Evolutionary conservation across 2,888 invertebrate species (phyloP), one percentile per base, ranked within the genome.

Genomic region (Philereme vetulata): DNA sequence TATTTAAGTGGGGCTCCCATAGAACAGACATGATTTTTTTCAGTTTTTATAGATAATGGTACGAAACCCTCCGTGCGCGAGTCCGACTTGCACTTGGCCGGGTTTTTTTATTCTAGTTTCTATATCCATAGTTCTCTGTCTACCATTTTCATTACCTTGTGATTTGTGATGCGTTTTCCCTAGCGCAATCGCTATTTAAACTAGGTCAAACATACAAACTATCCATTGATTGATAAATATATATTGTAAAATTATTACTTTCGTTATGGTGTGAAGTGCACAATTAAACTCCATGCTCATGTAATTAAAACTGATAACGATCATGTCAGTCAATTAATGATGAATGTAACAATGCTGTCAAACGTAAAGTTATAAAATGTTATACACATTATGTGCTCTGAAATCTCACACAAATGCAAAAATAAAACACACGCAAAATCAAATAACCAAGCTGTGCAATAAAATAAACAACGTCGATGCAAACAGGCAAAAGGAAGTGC

Each of bases 401-500:
- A 71, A 71, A 64, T 60, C 66, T 68, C 64, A 67, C 70, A 67
- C 69, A 62, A 68, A 70, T 66, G 47, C 59, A 70, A 66, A 68
- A 64, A 67, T 56, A 66, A 71, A 77, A 62, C 67, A 64, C 52
- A 69, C 64, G 64, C 68, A 72, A 62, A 59, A 55, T 72, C 78
- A 78, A 81, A 70, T 77, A 71, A 76, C 76, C 74, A 83, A 86
- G 85, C 81, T 80, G 83, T 84, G 85, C 84, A 80, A 81, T 78
- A 82, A 84, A 82, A 68, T 74, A 72, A 77, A 77, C 76, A 78
- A 75, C 74, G 73, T 75, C 60, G 63, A 81, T 84, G 82, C 82
- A 81, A 78, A 80, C 85, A 84, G 84, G 89, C 90, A 89, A 86
- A 78, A 86, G 84, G 81, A 76, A 78, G 89, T 88, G 90, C 89